Evolutionary conservation across 2,797 vertebrate genomes (phyloP).

Genomic region (Vireo griseus): DNA sequence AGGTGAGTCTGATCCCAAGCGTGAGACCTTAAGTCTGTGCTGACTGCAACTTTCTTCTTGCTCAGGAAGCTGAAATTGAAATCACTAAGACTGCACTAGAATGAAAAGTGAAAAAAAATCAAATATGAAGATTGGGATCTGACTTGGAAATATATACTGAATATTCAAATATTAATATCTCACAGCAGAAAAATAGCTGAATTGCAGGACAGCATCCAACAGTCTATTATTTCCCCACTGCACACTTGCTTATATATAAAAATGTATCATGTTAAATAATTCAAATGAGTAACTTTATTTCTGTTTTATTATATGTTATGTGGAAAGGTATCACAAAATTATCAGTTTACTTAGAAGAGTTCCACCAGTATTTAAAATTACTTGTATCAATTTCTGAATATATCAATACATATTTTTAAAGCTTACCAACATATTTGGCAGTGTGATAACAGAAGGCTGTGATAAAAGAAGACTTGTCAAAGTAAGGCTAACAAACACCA

Average conservation of each 20-base stretch:
- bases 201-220: constrained; percentile 12
- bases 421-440: constrained; percentile 4
- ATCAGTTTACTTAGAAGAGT: not conserved
- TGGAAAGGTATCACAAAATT: not conserved
- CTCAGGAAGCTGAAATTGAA: not conserved
- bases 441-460: constrained; percentile 3
- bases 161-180: constrained; percentile 49
- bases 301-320: not conserved
- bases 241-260: not conserved
- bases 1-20: not conserved
- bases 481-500: constrained; percentile 30
- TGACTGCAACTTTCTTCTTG: not conserved
- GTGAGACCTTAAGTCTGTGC: not conserved
- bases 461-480: not conserved
- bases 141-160: constrained; percentile 22
- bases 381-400: constrained; percentile 29
- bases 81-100: not conserved
- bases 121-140: not conserved
- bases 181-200: constrained; percentile 24
- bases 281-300: constrained; percentile 7
- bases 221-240: not conserved
- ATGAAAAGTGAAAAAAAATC: constrained; percentile 28
- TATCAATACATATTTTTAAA: constrained; percentile 11
- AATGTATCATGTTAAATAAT: constrained; percentile 38
- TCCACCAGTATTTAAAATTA: constrained; percentile 17